Evolutionary conservation across 2,888 invertebrate species (phyloP).

Genomic region (Epinotia ramella): DNA sequence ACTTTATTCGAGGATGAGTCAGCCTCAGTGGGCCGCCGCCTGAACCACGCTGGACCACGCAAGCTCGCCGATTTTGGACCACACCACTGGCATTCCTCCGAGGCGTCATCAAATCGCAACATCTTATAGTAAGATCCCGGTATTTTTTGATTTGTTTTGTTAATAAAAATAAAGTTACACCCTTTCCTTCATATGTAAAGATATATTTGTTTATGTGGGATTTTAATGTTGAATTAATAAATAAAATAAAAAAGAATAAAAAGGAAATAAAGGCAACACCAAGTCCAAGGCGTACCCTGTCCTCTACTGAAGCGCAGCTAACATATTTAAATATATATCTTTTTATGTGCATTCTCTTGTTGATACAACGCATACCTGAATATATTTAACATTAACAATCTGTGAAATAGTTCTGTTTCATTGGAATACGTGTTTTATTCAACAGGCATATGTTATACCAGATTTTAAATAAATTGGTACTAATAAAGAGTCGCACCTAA

Average conservation of each 20-base stretch:
- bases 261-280: conserved; percentile 47
- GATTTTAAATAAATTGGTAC: not conserved
- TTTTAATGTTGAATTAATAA: conserved; percentile 48
- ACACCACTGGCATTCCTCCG: conserved; percentile 19
- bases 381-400: not conserved
- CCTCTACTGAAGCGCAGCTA: conserved; percentile 46
- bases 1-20: conserved; percentile 53
- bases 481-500: too few species aligned
- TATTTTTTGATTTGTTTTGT: conserved; percentile 81
- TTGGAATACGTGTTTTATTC: not conserved
- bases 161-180: conserved; percentile 64
- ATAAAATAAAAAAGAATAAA: conserved; percentile 48
- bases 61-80: not conserved
- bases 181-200: conserved; percentile 58
- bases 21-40: conserved; percentile 21
- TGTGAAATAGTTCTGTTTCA: not conserved
- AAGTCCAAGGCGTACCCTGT: conserved; percentile 56
- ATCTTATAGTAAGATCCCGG: conserved; percentile 82
- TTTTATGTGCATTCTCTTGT: conserved; percentile 15
- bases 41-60: not conserved
- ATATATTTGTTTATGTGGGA: conserved; percentile 59
- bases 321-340: conserved; percentile 34
- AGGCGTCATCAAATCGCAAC: conserved; percentile 58
- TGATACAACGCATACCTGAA: not conserved
- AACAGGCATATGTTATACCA: not conserved